These are phyloP conservation scores for Sylvicola cinctus DNA, from an alignment of 2,888 invertebrate species.

Conservation along the genomic window DNA sequence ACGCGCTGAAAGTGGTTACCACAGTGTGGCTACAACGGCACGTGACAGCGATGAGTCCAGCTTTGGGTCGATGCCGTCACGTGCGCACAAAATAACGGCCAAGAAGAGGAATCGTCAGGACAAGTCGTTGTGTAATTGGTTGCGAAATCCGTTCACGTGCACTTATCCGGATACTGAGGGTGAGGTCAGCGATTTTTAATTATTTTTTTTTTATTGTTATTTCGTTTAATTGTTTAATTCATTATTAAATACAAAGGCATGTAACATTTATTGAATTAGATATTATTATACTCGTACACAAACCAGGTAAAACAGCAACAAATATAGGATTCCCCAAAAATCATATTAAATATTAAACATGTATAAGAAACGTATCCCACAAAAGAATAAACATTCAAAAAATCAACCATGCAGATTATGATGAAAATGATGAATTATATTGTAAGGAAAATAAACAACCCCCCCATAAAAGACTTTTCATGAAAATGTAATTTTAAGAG, in stretches of 20 bases:
- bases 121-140: constrained; percentile 53
- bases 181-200: constrained; percentile 41
- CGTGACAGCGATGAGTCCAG: constrained; percentile 77
- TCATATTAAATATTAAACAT: too few species aligned
- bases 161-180: constrained; percentile 54
- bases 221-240: too few species aligned
- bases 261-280: too few species aligned
- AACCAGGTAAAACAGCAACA: not conserved
- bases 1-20: constrained; percentile 76
- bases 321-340: too few species aligned
- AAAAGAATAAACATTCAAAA: too few species aligned
- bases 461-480: too few species aligned
- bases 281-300: not conserved
- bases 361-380: too few species aligned
- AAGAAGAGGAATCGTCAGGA: constrained; percentile 40
- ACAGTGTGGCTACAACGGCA: constrained; percentile 48
- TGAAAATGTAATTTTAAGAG: too few species aligned
- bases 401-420: too few species aligned
- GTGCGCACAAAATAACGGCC: constrained; percentile 10
- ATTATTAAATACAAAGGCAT: too few species aligned
- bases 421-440: too few species aligned
- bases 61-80: constrained; percentile 39
- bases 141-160: constrained; percentile 55
- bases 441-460: too few species aligned
- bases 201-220: not conserved